Evolutionary conservation across 2,113 vertebrate species (phyloP).

Genomic region (Microtus montanus): DNA sequence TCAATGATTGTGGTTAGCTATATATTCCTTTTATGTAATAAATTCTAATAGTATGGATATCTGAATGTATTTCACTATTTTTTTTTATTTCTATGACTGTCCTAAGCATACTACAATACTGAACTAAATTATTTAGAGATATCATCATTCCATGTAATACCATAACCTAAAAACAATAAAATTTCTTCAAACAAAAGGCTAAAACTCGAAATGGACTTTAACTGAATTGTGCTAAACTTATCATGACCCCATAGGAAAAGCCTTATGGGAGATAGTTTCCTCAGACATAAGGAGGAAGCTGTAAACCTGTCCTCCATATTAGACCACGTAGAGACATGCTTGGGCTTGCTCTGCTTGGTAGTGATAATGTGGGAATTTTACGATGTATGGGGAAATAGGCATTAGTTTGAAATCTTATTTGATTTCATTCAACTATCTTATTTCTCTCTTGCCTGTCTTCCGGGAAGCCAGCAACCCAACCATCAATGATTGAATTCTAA

Average conservation of each 20-base stretch:
- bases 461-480: not conserved
- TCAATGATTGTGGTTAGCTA: not conserved
- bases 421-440: not conserved
- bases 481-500: not conserved
- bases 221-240: not conserved
- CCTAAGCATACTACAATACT: not conserved
- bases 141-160: not conserved
- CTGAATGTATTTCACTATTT: not conserved
- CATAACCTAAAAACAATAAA: not conserved
- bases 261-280: not conserved
- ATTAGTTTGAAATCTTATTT: constrained; percentile 1
- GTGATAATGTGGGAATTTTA: not conserved
- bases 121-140: constrained; percentile 31
- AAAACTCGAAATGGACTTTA: constrained; percentile 20
- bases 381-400: not conserved
- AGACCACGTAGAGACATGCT: not conserved
- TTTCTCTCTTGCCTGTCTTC: not conserved
- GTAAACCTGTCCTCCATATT: not conserved
- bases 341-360: not conserved
- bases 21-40: not conserved
- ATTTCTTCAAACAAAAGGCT: constrained; percentile 40
- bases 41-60: not conserved
- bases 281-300: not conserved
- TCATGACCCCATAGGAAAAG: not conserved
- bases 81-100: not conserved